Conservation (phyloP, 1,140 invertebrate species). For the Eriocheir sinensis region DNA sequence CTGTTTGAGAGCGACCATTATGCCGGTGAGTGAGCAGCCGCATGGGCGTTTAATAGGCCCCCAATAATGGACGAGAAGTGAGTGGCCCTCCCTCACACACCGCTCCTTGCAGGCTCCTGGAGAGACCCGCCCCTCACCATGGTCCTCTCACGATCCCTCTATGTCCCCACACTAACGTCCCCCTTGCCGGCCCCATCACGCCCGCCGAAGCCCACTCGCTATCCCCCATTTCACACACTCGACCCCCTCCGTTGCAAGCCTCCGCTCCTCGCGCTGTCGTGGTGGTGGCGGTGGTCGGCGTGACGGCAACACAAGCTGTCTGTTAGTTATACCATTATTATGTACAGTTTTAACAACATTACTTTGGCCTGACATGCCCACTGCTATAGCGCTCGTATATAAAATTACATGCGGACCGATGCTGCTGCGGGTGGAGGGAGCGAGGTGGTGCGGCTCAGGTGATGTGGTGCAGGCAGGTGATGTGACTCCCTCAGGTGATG, state of each 20-base stretch:
- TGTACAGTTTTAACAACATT: conserved; percentile 31
- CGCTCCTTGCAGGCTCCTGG: conserved; percentile 15
- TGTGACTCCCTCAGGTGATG: no score
- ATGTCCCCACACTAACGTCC: neutral
- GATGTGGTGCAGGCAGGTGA: neutral
- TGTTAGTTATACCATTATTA: conserved; percentile 36
- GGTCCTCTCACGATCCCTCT: neutral
- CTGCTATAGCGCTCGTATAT: conserved; percentile 1
- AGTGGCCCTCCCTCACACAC: conserved; percentile 38
- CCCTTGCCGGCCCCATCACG: neutral
- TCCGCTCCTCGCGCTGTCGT: neutral
- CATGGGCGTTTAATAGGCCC: conserved; percentile 72
- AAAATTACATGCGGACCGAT: conserved; percentile 1
- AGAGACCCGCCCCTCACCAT: conserved; percentile 31
- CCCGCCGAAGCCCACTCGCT: no score
- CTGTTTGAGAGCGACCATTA: conserved; percentile 68
- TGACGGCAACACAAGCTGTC: neutral
- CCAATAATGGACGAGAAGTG: conserved; percentile 57
- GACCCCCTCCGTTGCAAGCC: neutral
- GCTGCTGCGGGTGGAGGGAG: neutral
- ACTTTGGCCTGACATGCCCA: conserved; percentile 20
- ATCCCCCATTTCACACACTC: neutral
- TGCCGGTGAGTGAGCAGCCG: conserved; percentile 66
- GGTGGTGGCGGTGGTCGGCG: conserved; percentile 4
- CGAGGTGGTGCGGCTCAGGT: neutral